These are phyloP conservation scores for Hippocampus kuda DNA, from an alignment of 2,797 vertebrate species.

Conservation along the genomic window DNA sequence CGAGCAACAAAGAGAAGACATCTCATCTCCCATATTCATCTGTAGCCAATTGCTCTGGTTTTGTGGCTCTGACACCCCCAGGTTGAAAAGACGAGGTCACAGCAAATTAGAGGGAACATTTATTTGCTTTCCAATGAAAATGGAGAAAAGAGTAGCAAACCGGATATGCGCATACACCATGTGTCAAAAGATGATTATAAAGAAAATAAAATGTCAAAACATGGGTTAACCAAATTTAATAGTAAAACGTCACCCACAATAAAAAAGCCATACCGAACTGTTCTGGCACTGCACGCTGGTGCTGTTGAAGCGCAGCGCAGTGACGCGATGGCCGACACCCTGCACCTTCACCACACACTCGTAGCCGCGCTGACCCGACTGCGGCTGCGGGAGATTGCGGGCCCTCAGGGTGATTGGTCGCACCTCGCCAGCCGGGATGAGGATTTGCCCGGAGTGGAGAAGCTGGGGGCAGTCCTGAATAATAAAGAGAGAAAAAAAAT, in stretches of 20 bases:
- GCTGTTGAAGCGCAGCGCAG: constrained; percentile 95
- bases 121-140: not conserved
- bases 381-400: constrained; percentile 88
- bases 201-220: too few relatives aligned
- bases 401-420: constrained; percentile 88
- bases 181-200: too few relatives aligned
- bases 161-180: too few relatives aligned
- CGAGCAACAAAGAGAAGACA: not conserved
- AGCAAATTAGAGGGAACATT: not conserved
- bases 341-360: constrained; percentile 88
- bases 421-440: constrained; percentile 87
- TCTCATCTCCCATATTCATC: not conserved
- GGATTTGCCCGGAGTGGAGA: constrained; percentile 80
- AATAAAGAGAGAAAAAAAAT: constrained; percentile 4
- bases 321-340: constrained; percentile 78
- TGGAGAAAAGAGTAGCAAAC: not conserved
- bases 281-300: constrained; percentile 98
- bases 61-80: constrained; percentile 7
- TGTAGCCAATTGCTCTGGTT: constrained; percentile 1
- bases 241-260: not conserved
- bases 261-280: constrained; percentile 77
- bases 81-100: constrained; percentile 6
- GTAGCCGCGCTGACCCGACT: constrained; percentile 90
- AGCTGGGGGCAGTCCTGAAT: constrained; percentile 88
- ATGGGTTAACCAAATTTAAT: not conserved